These are phyloP conservation scores for Mimachlamys varia DNA, from an alignment of 2,888 invertebrate genomes.

Conservation along the genomic window DNA sequence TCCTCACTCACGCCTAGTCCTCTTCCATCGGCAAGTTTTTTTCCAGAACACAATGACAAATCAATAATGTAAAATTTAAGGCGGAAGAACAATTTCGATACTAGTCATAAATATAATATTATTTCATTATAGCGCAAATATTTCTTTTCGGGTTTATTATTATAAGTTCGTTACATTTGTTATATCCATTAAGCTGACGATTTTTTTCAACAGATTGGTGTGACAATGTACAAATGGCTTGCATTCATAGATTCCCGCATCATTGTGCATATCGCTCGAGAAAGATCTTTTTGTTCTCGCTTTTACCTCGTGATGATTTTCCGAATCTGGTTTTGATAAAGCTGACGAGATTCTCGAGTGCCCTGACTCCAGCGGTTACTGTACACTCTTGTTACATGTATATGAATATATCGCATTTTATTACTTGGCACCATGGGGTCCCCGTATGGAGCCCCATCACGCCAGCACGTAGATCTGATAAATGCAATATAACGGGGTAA, in stretches of 20 bases:
- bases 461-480: not conserved
- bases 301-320: not conserved
- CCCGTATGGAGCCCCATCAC: not conserved
- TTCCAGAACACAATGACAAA: not conserved
- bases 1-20: not conserved
- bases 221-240: not conserved
- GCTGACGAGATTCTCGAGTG: not conserved
- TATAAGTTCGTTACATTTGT: not conserved
- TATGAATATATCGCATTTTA: not conserved
- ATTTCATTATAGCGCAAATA: too few species aligned
- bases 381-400: not conserved
- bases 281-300: not conserved
- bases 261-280: not conserved
- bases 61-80: not conserved
- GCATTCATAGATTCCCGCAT: slow-evolving; percentile 4
- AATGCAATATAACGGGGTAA: not conserved
- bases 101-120: not conserved
- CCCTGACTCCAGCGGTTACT: not conserved
- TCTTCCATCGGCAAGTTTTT: not conserved
- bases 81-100: not conserved
- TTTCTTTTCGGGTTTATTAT: too few species aligned
- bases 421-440: not conserved
- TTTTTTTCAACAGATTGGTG: not conserved
- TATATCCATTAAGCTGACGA: not conserved
- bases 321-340: slow-evolving; percentile 18